These are phyloP conservation scores for Bombus difficillimus DNA, from an alignment of 1,140 invertebrate species.

Conservation along the genomic window DNA sequence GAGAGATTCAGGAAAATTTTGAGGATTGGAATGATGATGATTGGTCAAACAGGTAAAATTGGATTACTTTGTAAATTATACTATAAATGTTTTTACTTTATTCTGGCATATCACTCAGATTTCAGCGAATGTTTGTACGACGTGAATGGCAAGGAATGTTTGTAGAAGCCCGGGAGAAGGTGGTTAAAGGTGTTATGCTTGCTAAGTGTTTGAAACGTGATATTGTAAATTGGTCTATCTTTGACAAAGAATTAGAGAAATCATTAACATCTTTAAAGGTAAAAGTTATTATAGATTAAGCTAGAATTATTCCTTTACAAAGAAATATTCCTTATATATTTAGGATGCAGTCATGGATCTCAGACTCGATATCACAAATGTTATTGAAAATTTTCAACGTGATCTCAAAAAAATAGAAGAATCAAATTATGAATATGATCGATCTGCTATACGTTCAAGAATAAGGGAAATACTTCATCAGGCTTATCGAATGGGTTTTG, in stretches of 20 bases:
- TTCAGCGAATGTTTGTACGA: constrained; percentile 87
- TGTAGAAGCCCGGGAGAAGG: constrained; percentile 89
- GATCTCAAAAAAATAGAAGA: constrained; percentile 73
- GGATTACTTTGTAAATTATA: constrained; percentile 12
- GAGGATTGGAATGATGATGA: constrained; percentile 66
- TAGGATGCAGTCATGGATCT: constrained; percentile 86
- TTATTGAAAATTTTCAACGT: constrained; percentile 86
- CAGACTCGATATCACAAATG: constrained; percentile 84
- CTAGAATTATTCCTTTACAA: constrained; percentile 24
- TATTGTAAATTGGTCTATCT: constrained; percentile 84
- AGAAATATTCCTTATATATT: background rate
- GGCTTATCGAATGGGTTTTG: constrained; percentile 94
- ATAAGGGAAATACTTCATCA: constrained; percentile 93
- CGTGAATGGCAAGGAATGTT: constrained; percentile 91
- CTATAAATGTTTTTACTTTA: constrained; percentile 27
- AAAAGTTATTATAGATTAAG: constrained; percentile 45
- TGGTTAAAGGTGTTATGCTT: constrained; percentile 90
- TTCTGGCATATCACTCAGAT: constrained; percentile 75
- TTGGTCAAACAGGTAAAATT: constrained; percentile 62
- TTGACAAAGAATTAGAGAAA: constrained; percentile 83
- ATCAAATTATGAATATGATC: constrained; percentile 74
- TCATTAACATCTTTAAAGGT: constrained; percentile 86
- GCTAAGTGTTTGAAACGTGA: constrained; percentile 90
- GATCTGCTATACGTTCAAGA: constrained; percentile 83
- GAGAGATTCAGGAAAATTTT: constrained; percentile 71